Base-by-base conservation (phyloP, 2,113 vertebrate species). In the Neogobius melanostomus region DNA sequence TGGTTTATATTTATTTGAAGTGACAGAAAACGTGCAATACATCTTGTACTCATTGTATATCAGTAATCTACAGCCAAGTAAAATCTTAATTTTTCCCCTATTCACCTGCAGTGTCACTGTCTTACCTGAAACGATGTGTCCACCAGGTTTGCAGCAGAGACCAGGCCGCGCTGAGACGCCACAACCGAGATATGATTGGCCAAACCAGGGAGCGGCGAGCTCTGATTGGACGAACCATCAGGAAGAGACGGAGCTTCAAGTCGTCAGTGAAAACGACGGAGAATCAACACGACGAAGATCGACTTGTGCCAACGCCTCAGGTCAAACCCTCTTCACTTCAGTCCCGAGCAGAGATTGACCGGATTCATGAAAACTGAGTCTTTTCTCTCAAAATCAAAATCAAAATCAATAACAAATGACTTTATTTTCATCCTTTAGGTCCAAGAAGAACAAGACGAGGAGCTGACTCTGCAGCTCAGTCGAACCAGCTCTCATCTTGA, bases 111-210 rank as follows among this genome's bases (percentile, higher is more conserved):
- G 21, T 21, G 21, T 21, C 21, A 21, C 21, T 21, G 21, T 21
- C 21, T 21, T 21, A 21, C 21, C 21, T 21, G 21, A 21, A 21
- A 21, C 21, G 21, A 62, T 72, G 2, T 72, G 8, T 76, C 64
- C 75, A 97, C 64, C 75, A 98, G 97, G 94, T 97, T 54, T 97
- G 96, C 81, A 98, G 95, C 36, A 92, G 96, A 69, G 95, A 96
- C 64, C 95, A 96, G 73, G 90, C 80, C 48, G 89, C 91, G 47
- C 73, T 96, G 75, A 90, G 93, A 81, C 94, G 93, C 52, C 93
- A 94, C 14, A 92, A 91, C 0, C 86, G 92, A 14, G 59, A 42
- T 45, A 42, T n/a, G 12, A 61, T 61, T 61, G 59, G 59, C 15
- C 59, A 44, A 5, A 45, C 36, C 59, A n/a, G 59, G 14, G 42